A percentile compares a stretch with the other conserved stretches of the same genome.
Evolutionary conservation across 1,140 invertebrate genomes (phyloP).

Genomic region (Druon quercuslanigerum): DNA sequence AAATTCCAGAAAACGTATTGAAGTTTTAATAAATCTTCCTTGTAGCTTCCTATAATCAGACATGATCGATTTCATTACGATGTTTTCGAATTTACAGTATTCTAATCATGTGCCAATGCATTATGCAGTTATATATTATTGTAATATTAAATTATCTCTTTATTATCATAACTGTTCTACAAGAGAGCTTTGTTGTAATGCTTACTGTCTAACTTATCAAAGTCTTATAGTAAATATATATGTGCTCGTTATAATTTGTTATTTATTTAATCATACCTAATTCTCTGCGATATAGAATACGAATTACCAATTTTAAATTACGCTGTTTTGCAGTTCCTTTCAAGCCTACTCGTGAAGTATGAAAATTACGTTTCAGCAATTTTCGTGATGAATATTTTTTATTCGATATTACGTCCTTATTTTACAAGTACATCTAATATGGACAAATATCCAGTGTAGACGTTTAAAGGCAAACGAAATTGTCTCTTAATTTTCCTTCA

Average conservation of each 20-base stretch:
- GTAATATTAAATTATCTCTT: slow-evolving; percentile 22
- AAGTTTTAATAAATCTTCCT: not conserved
- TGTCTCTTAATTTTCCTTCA: no score
- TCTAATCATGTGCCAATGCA: slow-evolving; percentile 60
- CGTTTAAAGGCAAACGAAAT: no score
- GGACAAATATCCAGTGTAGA: no score
- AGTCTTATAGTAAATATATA: slow-evolving; percentile 8
- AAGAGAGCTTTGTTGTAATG: slow-evolving; percentile 8
- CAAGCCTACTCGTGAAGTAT: not conserved
- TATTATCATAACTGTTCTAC: slow-evolving; percentile 30
- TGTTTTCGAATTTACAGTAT: slow-evolving; percentile 40
- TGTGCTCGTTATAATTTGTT: slow-evolving; percentile 15
- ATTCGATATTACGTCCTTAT: no score
- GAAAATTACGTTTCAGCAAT: no score
- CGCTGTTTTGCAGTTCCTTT: slow-evolving; percentile 48
- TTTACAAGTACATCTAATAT: no score
- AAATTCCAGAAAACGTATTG: no score
- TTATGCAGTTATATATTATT: not conserved
- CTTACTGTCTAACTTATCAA: slow-evolving; percentile 8
- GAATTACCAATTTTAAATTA: slow-evolving; percentile 37
- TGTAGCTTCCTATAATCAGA: slow-evolving; percentile 32
- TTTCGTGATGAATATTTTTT: no score
- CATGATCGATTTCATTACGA: not conserved
- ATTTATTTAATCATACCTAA: not conserved
- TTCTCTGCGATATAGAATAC: not conserved